Evolutionary conservation across 2,797 vertebrate species (phyloP), one percentile per base, ranked within the genome.

Genomic region (Ceryle rudis): DNA sequence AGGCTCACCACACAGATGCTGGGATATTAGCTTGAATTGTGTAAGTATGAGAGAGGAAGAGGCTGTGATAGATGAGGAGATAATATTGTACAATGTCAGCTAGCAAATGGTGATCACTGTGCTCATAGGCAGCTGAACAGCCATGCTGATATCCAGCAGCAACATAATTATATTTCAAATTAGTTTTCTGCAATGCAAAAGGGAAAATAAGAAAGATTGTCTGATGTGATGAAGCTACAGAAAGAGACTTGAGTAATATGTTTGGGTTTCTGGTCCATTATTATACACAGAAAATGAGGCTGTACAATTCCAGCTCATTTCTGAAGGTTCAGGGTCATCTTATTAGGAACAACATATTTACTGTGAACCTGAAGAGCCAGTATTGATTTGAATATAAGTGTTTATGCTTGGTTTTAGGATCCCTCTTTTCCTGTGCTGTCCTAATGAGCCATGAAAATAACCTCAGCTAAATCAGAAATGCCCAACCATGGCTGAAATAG

Each of bases 111-210:
- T 49, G 89, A 97, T 81, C 80, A 57, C 49, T 47, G 31, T 33
- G 86, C 64, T 94, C 47, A 21, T 28, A 86, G 39, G 71, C 51
- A 73, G 90, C 77, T 8, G 2, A 90, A 86, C 58, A 94, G 58
- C 88, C 92, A 69, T 4, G 5, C 78, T 70, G 57, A 89, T 96
- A 96, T 82, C 89, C 80, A 89, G 81, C 52, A 93, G 89, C 51
- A 95, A 95, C 91, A 67, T 95, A 92, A 97, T 96, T 95, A 96
- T 89, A 92, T 97, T 97, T 96, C 82, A 94, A 96, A 96, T 96
- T 95, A 95, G 87, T 96, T 97, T 97, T 94, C 87, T 78, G 90
- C 33, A 52, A 95, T 84, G 83, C 64, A 93, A 93, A 88, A 95
- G 52, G 93, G 57, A 61, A 70, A 92, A 87, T 71, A 95, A 97